Evolutionary conservation across 2,797 vertebrate species (phyloP).

Genomic region (Etheostoma nigrum): DNA sequence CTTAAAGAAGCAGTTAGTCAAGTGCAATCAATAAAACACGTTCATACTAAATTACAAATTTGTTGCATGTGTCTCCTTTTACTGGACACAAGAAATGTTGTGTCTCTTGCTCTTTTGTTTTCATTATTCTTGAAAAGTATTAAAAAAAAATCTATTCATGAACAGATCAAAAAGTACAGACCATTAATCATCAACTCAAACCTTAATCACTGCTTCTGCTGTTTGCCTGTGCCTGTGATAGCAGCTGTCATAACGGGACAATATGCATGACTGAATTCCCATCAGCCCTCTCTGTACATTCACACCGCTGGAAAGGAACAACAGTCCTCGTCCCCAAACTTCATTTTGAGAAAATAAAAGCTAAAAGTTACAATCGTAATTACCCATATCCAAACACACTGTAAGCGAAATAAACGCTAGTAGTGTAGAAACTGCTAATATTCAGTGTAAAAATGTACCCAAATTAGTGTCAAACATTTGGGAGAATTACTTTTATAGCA

Average conservation of each 20-base stretch:
- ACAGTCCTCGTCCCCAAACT: neutral
- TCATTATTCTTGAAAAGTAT: conserved; percentile 51
- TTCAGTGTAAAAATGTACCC: conserved; percentile 3
- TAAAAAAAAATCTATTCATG: conserved; percentile 23
- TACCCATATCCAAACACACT: neutral
- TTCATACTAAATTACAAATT: conserved; percentile 16
- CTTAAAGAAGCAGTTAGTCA: conserved; percentile 21
- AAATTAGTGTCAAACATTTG: conserved; percentile 29
- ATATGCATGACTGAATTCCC: conserved; percentile 48
- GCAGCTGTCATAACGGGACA: conserved; percentile 55
- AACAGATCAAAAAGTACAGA: conserved; percentile 31
- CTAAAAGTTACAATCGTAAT: conserved; percentile 2
- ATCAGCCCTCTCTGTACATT: conserved; percentile 40
- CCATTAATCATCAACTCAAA: conserved; percentile 69
- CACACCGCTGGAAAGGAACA: conserved; percentile 16
- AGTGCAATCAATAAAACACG: conserved; percentile 36
- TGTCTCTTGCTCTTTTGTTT: conserved; percentile 47
- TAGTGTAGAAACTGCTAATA: neutral
- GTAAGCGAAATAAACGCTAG: neutral
- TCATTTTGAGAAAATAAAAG: conserved; percentile 22
- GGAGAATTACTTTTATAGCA: conserved; percentile 14
- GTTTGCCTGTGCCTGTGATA: conserved; percentile 26
- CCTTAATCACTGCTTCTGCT: conserved; percentile 44
- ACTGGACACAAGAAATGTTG: conserved; percentile 2
- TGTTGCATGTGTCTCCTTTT: conserved; percentile 27